Percentiles rank a stretch among this genome's conserved stretches.
Conservation (phyloP, 2,797 vertebrate genomes). For the Chrysocyon brachyurus region DNA sequence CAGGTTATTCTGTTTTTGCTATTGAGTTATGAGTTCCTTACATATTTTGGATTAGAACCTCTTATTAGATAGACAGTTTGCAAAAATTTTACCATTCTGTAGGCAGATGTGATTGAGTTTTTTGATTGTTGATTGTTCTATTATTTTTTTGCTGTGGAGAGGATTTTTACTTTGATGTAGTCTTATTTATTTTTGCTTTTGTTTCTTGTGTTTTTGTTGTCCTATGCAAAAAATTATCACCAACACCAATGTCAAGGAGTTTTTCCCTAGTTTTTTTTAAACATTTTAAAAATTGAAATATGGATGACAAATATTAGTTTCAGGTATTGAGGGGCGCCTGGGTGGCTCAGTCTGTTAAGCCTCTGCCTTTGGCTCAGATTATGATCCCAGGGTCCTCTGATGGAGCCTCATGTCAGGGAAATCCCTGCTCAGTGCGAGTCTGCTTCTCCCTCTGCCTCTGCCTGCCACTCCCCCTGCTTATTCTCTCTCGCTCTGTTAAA, state of each 20-base stretch:
- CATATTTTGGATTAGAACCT: neutral
- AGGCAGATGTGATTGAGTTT: neutral
- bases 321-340: neutral
- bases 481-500: neutral
- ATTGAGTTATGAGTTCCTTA: neutral
- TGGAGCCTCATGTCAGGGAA: neutral
- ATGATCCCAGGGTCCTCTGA: neutral
- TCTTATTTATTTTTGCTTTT: neutral
- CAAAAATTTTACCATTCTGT: neutral
- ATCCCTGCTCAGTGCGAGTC: neutral
- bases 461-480: neutral
- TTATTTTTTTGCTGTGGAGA: neutral
- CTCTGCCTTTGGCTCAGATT: neutral
- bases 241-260: neutral
- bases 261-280: neutral
- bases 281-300: neutral
- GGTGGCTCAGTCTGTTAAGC: neutral
- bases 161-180: neutral
- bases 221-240: neutral
- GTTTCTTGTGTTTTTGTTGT: neutral
- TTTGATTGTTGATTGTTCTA: neutral
- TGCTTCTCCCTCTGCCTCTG: neutral
- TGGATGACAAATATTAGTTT: neutral
- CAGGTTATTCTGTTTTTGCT: neutral
- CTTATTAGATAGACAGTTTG: neutral